Conservation (phyloP, 2,113 vertebrate species). For the Gymnorhina tibicen region DNA sequence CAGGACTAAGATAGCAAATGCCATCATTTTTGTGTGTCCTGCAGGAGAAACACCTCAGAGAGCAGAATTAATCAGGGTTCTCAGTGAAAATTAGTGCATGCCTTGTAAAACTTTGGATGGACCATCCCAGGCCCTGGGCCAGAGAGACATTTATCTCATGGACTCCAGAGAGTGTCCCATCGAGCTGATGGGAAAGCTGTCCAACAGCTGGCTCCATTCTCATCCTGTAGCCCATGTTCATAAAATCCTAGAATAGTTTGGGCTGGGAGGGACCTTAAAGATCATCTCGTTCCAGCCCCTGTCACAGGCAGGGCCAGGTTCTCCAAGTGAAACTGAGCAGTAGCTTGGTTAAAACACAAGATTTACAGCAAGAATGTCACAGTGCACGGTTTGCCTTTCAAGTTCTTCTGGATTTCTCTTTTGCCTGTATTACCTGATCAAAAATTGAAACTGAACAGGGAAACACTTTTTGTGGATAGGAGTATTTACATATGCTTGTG, state of each 20-base stretch:
- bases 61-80: background rate
- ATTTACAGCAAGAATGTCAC: background rate
- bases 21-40: background rate
- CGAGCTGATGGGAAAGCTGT: background rate
- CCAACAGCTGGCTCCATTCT: background rate
- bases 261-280: background rate
- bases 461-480: background rate
- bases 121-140: background rate
- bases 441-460: background rate
- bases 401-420: background rate
- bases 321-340: background rate
- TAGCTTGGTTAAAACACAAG: background rate
- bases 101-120: background rate
- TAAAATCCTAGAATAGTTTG: background rate
- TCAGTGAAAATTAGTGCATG: background rate
- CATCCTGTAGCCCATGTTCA: background rate
- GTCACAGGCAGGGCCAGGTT: background rate
- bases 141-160: background rate
- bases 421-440: background rate
- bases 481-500: background rate
- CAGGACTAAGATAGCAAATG: background rate
- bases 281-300: background rate
- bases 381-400: background rate
- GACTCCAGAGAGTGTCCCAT: background rate
- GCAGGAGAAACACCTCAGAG: background rate